Percentiles rank a stretch among this genome's conserved stretches.
Evolutionary conservation across 1,140 invertebrate species (phyloP).

Genomic region (Battus philenor): DNA sequence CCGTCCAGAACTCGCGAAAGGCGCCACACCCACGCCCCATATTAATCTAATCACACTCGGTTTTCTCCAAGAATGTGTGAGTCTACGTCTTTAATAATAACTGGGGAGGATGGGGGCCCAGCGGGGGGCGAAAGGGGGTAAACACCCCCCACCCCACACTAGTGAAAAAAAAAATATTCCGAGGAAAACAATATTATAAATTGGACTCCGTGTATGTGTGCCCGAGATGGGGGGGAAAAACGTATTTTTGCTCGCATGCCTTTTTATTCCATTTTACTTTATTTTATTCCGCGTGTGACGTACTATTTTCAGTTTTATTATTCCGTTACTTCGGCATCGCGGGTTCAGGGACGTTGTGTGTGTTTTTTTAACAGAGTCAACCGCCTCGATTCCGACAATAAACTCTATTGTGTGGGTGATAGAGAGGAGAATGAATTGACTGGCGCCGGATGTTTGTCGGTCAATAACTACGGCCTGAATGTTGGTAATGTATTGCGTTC

Average conservation of each 20-base stretch:
- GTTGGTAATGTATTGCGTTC: slow-evolving; percentile 9
- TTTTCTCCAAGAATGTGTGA: slow-evolving; percentile 66
- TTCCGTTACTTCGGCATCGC: background rate
- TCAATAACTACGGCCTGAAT: slow-evolving; percentile 7
- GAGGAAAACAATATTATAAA: slow-evolving; percentile 76
- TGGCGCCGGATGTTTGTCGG: slow-evolving; percentile 4
- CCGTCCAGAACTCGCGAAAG: too few species aligned
- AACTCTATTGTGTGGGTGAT: background rate
- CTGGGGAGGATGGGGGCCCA: slow-evolving; percentile 32
- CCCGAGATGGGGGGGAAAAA: slow-evolving; percentile 22
- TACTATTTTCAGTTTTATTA: slow-evolving; percentile 32
- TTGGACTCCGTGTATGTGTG: slow-evolving; percentile 51
- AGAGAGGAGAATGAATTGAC: background rate
- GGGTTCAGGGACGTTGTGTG: slow-evolving; percentile 1
- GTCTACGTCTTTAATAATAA: slow-evolving; percentile 75
- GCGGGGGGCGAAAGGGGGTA: slow-evolving; percentile 18
- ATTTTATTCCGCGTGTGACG: slow-evolving; percentile 54
- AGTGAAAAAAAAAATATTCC: slow-evolving; percentile 72
- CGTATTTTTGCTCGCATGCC: slow-evolving; percentile 47
- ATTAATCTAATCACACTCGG: slow-evolving; percentile 72
- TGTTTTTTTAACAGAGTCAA: background rate
- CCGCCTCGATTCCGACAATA: background rate
- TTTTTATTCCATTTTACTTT: slow-evolving; percentile 63
- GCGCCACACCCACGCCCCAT: slow-evolving; percentile 30
- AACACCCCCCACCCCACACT: slow-evolving; percentile 41